Conservation (phyloP, 2,797 vertebrate genomes). For the Fringilla coelebs region DNA sequence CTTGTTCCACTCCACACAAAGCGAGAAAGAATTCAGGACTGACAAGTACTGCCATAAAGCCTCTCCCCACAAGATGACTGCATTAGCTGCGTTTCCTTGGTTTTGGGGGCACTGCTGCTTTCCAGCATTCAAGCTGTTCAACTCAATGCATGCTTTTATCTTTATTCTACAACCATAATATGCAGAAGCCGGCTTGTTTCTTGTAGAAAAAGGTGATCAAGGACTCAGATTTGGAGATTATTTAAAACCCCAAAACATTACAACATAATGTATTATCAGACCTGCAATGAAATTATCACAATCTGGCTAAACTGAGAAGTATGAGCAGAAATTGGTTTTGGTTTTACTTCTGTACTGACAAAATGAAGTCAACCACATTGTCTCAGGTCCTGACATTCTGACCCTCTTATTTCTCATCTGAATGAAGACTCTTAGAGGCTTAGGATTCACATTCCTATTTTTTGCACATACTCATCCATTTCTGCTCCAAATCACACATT, state of each 20-base stretch:
- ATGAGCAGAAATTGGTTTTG: background rate
- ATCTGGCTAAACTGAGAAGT: background rate
- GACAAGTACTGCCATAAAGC: background rate
- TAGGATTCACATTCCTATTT: background rate
- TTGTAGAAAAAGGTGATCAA: background rate
- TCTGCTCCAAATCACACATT: background rate
- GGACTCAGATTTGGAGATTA: background rate
- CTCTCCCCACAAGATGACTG: background rate
- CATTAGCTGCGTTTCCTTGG: background rate
- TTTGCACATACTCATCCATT: background rate
- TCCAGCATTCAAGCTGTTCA: background rate
- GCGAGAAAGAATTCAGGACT: background rate
- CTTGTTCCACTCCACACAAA: background rate
- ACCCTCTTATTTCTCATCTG: background rate
- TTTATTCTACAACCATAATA: background rate
- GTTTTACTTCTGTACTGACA: background rate
- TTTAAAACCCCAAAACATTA: background rate
- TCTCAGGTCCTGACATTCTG: background rate
- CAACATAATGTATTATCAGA: rapidly evolving
- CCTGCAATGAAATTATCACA: background rate
- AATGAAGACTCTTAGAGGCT: background rate
- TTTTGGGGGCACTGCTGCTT: background rate
- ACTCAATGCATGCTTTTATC: background rate
- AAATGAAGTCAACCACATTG: rapidly evolving
- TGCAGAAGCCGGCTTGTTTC: background rate